Base-by-base conservation (phyloP, 92 coral and sea anemone genomes). In the Porites cylindrica region DNA sequence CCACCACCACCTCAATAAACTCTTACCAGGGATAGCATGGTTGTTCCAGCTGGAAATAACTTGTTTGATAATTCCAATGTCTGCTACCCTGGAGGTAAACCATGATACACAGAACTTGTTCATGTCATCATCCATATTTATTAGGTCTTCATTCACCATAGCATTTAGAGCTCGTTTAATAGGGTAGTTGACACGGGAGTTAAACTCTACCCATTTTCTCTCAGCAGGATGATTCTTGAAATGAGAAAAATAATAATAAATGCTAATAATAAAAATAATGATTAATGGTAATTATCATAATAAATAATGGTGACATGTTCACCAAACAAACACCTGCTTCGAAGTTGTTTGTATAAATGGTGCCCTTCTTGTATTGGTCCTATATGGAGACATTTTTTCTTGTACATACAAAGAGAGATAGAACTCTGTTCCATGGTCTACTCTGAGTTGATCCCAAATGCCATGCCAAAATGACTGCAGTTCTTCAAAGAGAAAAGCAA, bases 401-500 rank as follows among this genome's bases (percentile, higher is more conserved):
- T 91, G 94, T 72, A 82, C 58, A 77, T 54, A 54, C 14, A 54
- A 54, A 13, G 60, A 54, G 60, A 54, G 60, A 77, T 88, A 88
- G 71, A 92, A 92, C 81, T 92, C 92, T 69, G 82, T 84, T 52
- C 95, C 95, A 76, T 83, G 92, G 68, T 92, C 95, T 13, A 92
- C 90, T 56, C 92, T 72, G 23, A 85, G 19, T 81, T 92, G 95
- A 82, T 92, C 92, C 95, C 92, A 92, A 71, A 92, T 75, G 14
- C 13, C 78, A 70, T 68, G 80, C 65, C 84, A 81, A 16, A 16
- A 90, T 9, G 60, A 82, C 77, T 10, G 85, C 90, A 66, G 83
- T 24, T 47, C 26, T 78, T 79, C 18, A 71, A 24, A 71, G 43
- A 43, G 24, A 12, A 0, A 8, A 50, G 16, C 2, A 79, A 79